phyloP scores from a whole-genome alignment of 37 sponge, comb jelly and placozoan genomes.

The Hexactinellida sp. region DNA sequence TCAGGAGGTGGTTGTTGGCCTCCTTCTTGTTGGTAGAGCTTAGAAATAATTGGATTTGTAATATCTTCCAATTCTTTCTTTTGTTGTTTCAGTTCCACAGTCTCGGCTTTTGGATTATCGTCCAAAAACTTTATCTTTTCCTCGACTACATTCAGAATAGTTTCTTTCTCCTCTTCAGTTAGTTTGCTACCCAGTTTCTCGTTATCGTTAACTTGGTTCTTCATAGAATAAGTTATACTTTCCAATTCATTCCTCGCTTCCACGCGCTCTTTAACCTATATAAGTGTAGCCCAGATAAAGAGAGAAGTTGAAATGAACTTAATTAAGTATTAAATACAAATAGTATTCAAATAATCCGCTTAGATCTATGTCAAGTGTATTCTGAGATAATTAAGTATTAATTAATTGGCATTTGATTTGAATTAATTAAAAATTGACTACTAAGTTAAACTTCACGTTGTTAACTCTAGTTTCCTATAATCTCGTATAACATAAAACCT shows the following conservation, averaged over 20 bases:
- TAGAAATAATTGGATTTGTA: slow-evolving; percentile 83
- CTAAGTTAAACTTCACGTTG: too few species aligned
- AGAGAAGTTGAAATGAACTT: too few species aligned
- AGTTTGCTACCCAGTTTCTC: slow-evolving; percentile 91
- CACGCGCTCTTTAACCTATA: slow-evolving; percentile 59
- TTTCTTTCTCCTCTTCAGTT: slow-evolving; percentile 70
- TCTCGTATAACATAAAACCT: too few species aligned
- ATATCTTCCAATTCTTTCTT: slow-evolving; percentile 92
- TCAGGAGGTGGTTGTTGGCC: slow-evolving; percentile 31
- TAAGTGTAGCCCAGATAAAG: too few species aligned
- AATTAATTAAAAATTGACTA: too few species aligned
- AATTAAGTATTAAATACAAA: too few species aligned
- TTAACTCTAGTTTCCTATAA: too few species aligned
- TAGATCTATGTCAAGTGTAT: too few species aligned
- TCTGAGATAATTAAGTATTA: too few species aligned
- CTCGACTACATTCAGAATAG: slow-evolving; percentile 65
- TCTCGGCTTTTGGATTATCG: slow-evolving; percentile 58
- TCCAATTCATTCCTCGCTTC: slow-evolving; percentile 82
- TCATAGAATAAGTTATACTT: slow-evolving; percentile 78
- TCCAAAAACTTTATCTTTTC: slow-evolving; percentile 79
- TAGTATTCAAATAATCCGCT: too few species aligned
- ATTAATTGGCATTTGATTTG: too few species aligned
- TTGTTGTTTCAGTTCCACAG: slow-evolving; percentile 63
- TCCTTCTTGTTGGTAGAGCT: slow-evolving; percentile 69
- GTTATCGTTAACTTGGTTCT: slow-evolving; percentile 78